Conservation (phyloP, 2,797 vertebrate genomes). For the Hafferia zeledoni region DNA sequence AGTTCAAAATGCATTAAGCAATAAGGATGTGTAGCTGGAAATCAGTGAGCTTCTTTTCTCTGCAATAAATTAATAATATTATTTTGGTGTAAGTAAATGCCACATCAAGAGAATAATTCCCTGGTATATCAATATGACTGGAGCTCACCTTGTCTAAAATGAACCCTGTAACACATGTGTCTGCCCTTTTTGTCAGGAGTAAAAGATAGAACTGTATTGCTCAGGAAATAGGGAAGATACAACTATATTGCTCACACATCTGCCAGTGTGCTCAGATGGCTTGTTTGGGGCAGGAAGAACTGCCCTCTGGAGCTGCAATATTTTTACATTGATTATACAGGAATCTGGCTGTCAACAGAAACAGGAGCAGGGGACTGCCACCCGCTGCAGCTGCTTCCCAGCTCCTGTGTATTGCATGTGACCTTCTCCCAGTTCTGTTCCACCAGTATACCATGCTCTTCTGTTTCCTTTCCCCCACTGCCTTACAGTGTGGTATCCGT, state of each 20-base stretch:
- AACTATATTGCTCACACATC: neutral
- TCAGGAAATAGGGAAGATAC: neutral
- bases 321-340: neutral
- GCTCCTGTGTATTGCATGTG: neutral
- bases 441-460: neutral
- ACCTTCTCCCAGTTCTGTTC: neutral
- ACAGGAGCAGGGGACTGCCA: neutral
- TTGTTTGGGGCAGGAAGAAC: neutral
- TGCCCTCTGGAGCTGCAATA: neutral
- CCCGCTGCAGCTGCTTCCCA: neutral
- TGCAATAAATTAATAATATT: conserved; percentile 8
- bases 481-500: neutral
- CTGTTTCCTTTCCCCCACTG: neutral
- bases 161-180: neutral
- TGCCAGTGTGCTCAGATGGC: neutral
- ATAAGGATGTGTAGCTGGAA: neutral
- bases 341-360: neutral
- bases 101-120: neutral
- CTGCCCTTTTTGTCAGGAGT: neutral
- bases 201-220: neutral
- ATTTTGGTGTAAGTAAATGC: conserved; percentile 5
- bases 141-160: neutral
- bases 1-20: conserved; percentile 25
- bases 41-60: neutral
- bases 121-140: neutral